Conservation (phyloP, 2,113 vertebrate species). For the Galbula dea region DNA sequence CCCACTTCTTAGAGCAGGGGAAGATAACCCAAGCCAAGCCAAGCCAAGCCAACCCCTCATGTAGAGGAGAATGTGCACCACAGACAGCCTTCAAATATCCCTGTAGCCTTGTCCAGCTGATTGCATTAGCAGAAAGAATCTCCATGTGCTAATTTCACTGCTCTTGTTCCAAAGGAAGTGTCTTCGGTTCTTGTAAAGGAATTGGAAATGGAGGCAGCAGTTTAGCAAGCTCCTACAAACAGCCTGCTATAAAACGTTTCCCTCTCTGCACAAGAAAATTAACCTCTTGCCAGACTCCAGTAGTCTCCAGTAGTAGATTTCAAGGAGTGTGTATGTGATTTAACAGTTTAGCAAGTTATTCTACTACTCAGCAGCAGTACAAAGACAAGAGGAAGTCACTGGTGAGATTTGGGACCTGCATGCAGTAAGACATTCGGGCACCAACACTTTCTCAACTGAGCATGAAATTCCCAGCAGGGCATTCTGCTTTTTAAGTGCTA, state of each 20-base stretch:
- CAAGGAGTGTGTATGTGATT: background rate
- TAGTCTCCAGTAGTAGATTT: too few species aligned
- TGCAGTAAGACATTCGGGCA: background rate
- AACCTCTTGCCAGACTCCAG: background rate
- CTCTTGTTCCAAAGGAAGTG: background rate
- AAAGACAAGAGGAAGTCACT: background rate
- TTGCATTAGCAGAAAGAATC: background rate
- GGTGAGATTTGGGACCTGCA: background rate
- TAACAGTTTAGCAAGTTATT: background rate
- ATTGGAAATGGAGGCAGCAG: background rate
- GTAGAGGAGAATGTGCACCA: background rate
- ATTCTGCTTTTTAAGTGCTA: background rate
- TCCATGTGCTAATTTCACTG: accelerated
- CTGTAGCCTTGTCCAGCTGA: background rate
- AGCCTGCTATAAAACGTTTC: background rate
- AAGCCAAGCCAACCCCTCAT: background rate
- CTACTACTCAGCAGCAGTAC: background rate
- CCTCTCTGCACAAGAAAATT: background rate
- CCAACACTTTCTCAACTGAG: background rate
- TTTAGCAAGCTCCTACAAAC: background rate
- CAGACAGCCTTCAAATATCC: background rate
- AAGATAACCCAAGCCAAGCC: too few species aligned
- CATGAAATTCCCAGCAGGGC: background rate
- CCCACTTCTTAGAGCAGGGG: background rate
- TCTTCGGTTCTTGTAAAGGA: background rate